phyloP scores from a whole-genome alignment of 2,888 invertebrate species.

The Drosophila suboccidentalis region DNA sequence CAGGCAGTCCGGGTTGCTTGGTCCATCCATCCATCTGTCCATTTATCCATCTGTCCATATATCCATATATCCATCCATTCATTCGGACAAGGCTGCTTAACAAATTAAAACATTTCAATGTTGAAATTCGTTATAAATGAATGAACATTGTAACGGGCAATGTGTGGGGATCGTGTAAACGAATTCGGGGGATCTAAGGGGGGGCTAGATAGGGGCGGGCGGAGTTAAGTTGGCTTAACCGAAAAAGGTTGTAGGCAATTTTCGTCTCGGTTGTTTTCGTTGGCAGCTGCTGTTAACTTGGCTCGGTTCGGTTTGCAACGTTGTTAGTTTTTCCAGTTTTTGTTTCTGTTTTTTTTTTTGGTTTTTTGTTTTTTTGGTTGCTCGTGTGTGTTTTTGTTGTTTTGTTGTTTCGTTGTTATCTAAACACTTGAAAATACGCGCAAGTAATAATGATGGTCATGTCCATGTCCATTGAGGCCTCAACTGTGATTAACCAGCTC shows the following conservation, averaged over 20 bases:
- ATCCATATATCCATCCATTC: slow-evolving; percentile 9
- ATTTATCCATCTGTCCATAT: background rate
- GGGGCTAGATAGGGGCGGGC: background rate
- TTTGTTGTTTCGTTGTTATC: slow-evolving; percentile 39
- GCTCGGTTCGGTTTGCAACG: slow-evolving; percentile 4
- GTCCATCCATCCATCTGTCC: background rate
- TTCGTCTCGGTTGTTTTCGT: slow-evolving; percentile 33
- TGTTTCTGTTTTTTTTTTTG: background rate
- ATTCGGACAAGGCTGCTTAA: slow-evolving; percentile 43
- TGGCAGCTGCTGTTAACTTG: slow-evolving; percentile 19
- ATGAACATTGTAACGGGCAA: slow-evolving; percentile 72
- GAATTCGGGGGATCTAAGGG: background rate
- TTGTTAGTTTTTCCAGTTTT: slow-evolving; percentile 67
- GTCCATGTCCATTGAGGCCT: slow-evolving; percentile 60
- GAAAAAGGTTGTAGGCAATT: slow-evolving; percentile 58
- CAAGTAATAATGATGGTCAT: slow-evolving; percentile 65
- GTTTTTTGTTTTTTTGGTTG: slow-evolving; percentile 10
- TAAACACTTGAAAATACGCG: slow-evolving; percentile 52
- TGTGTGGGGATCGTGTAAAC: slow-evolving; percentile 20
- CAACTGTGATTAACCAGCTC: slow-evolving; percentile 40
- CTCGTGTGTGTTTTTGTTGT: background rate
- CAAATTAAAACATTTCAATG: slow-evolving; percentile 69
- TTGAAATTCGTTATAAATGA: slow-evolving; percentile 76
- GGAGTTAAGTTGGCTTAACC: slow-evolving; percentile 14
- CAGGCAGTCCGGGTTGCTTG: slow-evolving; percentile 3